Percentiles rank a stretch among this genome's conserved stretches.
Conservation (phyloP, 2,113 vertebrate genomes). For the Fregetta grallaria region DNA sequence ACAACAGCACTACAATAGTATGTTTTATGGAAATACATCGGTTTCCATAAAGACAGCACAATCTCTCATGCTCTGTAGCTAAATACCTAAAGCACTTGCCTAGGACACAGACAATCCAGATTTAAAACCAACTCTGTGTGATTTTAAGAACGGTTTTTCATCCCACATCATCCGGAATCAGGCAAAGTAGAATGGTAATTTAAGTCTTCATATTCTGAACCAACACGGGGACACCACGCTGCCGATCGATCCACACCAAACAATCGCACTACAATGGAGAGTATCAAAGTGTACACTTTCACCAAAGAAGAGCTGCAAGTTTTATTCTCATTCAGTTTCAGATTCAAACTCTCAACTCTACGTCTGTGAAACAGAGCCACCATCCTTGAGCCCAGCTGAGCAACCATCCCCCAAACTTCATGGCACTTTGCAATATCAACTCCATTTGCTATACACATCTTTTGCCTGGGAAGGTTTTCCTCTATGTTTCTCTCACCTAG, state of each 20-base stretch:
- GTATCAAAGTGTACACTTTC: neutral
- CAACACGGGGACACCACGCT: accelerated
- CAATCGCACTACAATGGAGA: accelerated
- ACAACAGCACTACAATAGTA: neutral
- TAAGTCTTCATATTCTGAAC: neutral
- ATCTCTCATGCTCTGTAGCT: neutral
- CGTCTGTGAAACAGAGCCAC: neutral
- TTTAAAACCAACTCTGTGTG: neutral
- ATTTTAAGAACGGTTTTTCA: neutral
- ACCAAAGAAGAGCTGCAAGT: neutral
- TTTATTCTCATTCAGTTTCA: neutral
- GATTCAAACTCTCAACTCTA: neutral
- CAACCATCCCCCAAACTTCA: neutral
- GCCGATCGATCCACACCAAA: neutral
- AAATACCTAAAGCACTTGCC: neutral
- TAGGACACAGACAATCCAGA: neutral
- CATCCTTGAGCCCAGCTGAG: neutral
- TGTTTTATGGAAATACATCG: neutral
- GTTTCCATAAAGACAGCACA: neutral
- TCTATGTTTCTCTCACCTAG: neutral
- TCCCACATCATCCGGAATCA: neutral
- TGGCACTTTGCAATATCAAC: neutral
- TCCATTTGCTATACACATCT: neutral
- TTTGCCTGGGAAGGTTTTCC: neutral
- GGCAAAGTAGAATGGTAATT: neutral